A percentile compares a stretch with the other conserved stretches of the same genome.
These are phyloP conservation scores for Scartelaos histophorus DNA, from an alignment of 2,113 vertebrate species.

Conservation along the genomic window DNA sequence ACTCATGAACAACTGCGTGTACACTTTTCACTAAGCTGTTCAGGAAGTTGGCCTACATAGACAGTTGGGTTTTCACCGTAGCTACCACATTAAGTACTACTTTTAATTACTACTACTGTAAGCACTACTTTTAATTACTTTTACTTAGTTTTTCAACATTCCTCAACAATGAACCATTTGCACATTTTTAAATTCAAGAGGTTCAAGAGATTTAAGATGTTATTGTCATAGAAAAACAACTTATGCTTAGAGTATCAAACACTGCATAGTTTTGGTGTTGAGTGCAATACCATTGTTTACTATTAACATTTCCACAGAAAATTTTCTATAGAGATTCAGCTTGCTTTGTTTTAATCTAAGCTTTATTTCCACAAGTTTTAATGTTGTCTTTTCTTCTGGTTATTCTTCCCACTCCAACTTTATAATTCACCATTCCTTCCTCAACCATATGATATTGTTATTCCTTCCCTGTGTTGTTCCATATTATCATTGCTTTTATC, in stretches of 20 bases:
- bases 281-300: not conserved
- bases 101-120: no score
- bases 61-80: no score
- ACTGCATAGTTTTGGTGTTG: no score
- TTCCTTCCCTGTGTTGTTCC: slow-evolving; percentile 41
- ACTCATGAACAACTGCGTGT: slow-evolving; percentile 1
- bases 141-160: no score
- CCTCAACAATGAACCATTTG: not conserved
- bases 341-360: not conserved
- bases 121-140: no score
- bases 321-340: not conserved
- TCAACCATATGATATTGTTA: slow-evolving; percentile 4
- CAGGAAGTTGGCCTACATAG: slow-evolving; percentile 14
- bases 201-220: no score
- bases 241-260: no score
- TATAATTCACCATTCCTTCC: slow-evolving; percentile 13
- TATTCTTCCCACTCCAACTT: slow-evolving; percentile 25
- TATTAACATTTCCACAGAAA: not conserved
- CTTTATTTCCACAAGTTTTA: not conserved
- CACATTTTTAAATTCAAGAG: not conserved
- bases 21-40: slow-evolving; percentile 23
- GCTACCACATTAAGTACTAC: no score
- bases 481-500: not conserved
- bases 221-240: no score
- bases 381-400: slow-evolving; percentile 64